A percentile compares a stretch with the other conserved stretches of the same genome.
These are phyloP conservation scores for Cephonodes hylas DNA, from an alignment of 2,888 invertebrate species.

Conservation along the genomic window DNA sequence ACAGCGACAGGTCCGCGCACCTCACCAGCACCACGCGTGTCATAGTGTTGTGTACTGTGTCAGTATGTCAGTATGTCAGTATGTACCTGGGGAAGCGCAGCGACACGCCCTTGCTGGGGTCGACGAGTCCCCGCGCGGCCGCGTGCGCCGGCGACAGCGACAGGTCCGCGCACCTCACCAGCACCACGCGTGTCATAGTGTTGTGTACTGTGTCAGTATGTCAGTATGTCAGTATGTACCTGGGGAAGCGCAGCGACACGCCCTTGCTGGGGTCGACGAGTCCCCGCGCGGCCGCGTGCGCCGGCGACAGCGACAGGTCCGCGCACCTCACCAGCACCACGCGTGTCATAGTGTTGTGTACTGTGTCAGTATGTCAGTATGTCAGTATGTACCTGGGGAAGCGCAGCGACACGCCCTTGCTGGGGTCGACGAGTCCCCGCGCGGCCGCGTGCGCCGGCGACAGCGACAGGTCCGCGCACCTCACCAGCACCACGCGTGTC, in stretches of 20 bases:
- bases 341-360: too few species aligned
- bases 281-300: slow-evolving; percentile 93
- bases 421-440: too few species aligned
- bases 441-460: too few species aligned
- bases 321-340: too few species aligned
- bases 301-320: too few species aligned
- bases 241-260: slow-evolving; percentile 96
- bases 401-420: too few species aligned
- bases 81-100: slow-evolving; percentile 91
- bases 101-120: slow-evolving; percentile 95
- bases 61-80: too few species aligned
- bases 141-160: slow-evolving; percentile 96
- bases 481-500: too few species aligned
- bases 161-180: slow-evolving; percentile 96
- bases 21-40: background rate
- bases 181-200: background rate
- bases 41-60: background rate
- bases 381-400: too few species aligned
- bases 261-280: slow-evolving; percentile 95
- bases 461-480: too few species aligned
- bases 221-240: slow-evolving; percentile 50
- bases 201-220: background rate
- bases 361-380: too few species aligned
- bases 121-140: slow-evolving; percentile 93
- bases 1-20: too few species aligned